Evolutionary conservation across 2,888 invertebrate species (phyloP).

Genomic region (Clivina fossor): DNA sequence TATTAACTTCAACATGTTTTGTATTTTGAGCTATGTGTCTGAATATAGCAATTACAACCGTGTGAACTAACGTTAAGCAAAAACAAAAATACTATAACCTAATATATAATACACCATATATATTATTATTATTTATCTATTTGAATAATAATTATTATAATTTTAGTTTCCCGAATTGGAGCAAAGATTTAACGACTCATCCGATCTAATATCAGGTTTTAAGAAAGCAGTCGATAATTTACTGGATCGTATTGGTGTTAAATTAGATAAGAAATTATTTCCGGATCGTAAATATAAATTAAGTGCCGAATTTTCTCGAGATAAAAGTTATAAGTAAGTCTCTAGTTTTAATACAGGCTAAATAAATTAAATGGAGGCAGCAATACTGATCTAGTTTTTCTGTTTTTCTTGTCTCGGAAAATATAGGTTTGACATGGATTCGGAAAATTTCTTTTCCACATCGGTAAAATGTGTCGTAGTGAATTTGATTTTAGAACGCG

Average conservation of each 20-base stretch:
- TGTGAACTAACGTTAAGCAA: too few relatives aligned
- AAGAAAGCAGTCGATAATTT: slow-evolving; percentile 55
- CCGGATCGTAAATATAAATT: slow-evolving; percentile 64
- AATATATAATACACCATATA: too few relatives aligned
- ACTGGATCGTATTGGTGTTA: slow-evolving; percentile 58
- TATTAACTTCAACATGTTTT: too few relatives aligned
- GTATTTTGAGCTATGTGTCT: too few relatives aligned
- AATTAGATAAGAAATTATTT: slow-evolving; percentile 61
- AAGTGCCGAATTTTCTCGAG: slow-evolving; percentile 68
- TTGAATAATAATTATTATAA: background rate
- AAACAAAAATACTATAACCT: too few relatives aligned
- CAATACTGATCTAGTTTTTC: slow-evolving; percentile 17
- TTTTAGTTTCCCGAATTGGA: slow-evolving; percentile 27
- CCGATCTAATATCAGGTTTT: slow-evolving; percentile 52
- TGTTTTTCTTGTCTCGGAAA: slow-evolving; percentile 22
- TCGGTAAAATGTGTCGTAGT: slow-evolving; percentile 68
- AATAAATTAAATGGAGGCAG: too few relatives aligned
- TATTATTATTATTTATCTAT: too few relatives aligned
- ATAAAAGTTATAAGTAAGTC: slow-evolving; percentile 72
- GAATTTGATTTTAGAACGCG: slow-evolving; percentile 74
- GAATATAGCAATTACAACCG: too few relatives aligned
- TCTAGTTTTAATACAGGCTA: slow-evolving; percentile 32
- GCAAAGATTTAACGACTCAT: slow-evolving; percentile 42
- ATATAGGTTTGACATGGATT: slow-evolving; percentile 64
- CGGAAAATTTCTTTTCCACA: slow-evolving; percentile 68